These are phyloP conservation scores for Muraenolepis orangiensis DNA, from an alignment of 2,797 vertebrate genomes.

Conservation along the genomic window DNA sequence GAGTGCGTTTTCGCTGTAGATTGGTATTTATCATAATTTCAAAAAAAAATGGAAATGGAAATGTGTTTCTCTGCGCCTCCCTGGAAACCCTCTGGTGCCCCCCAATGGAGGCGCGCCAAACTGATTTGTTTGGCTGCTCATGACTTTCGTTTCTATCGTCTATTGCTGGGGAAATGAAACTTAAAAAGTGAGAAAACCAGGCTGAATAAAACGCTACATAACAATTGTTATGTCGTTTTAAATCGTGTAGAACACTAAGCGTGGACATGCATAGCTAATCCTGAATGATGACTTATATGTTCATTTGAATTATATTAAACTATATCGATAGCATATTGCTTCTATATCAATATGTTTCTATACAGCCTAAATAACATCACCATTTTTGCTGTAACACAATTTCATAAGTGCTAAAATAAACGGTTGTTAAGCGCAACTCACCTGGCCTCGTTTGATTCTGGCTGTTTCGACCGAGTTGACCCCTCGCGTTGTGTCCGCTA, in stretches of 20 bases:
- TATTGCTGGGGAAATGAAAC: not conserved
- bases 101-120: no score
- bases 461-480: constrained; percentile 71
- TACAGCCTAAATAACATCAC: not conserved
- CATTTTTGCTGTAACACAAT: not conserved
- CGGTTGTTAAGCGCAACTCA: no score
- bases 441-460: constrained; percentile 32
- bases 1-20: no score
- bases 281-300: not conserved
- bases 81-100: not conserved
- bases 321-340: no score
- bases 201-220: not conserved
- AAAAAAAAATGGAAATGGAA: no score
- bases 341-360: not conserved
- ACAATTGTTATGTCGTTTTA: not conserved
- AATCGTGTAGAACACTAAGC: not conserved
- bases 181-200: not conserved
- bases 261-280: not conserved
- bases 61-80: not conserved
- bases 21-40: no score
- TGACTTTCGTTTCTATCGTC: not conserved
- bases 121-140: no score
- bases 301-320: not conserved
- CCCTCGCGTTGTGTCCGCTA: constrained; percentile 69
- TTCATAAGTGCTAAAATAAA: not conserved